Conservation (phyloP, 2,888 invertebrate genomes). For the Cantharis rustica region DNA sequence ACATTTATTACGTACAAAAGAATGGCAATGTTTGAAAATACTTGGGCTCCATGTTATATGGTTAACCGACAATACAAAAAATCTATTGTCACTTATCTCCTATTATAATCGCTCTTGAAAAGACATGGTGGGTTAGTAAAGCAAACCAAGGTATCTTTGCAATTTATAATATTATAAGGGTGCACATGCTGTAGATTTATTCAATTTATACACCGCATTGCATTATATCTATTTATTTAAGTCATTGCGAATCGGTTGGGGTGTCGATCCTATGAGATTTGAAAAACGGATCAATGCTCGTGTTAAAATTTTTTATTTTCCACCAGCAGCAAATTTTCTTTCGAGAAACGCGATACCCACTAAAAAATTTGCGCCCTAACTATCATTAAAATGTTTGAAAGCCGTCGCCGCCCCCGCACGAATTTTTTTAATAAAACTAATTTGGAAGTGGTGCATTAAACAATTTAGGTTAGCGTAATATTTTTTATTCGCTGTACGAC, state of each 20-base stretch:
- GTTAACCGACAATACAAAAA: slow-evolving; percentile 46
- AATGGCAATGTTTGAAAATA: slow-evolving; percentile 48
- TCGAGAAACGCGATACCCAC: not conserved
- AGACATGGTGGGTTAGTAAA: slow-evolving; percentile 3
- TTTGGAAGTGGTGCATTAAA: not conserved
- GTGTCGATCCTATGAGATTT: not conserved
- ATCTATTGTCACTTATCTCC: slow-evolving; percentile 19
- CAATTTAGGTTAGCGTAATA: slow-evolving; percentile 12
- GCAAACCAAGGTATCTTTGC: slow-evolving; percentile 4
- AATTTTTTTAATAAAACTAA: not conserved
- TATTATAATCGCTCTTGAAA: slow-evolving; percentile 13
- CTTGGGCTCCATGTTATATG: slow-evolving; percentile 39
- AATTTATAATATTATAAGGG: not conserved
- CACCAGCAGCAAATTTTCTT: not conserved
- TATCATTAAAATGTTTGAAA: not conserved
- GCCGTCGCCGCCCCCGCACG: not conserved
- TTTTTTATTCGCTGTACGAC: slow-evolving; percentile 49
- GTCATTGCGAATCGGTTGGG: not conserved
- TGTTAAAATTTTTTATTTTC: not conserved
- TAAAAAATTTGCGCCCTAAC: not conserved
- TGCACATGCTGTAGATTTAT: not conserved
- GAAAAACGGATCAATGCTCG: not conserved
- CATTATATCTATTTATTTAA: not conserved
- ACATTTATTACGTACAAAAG: slow-evolving; percentile 48
- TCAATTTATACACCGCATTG: not conserved